Evolutionary conservation across 2,113 vertebrate species (phyloP), one percentile per base, ranked within the genome.

Genomic region (Nothocercus julius): DNA sequence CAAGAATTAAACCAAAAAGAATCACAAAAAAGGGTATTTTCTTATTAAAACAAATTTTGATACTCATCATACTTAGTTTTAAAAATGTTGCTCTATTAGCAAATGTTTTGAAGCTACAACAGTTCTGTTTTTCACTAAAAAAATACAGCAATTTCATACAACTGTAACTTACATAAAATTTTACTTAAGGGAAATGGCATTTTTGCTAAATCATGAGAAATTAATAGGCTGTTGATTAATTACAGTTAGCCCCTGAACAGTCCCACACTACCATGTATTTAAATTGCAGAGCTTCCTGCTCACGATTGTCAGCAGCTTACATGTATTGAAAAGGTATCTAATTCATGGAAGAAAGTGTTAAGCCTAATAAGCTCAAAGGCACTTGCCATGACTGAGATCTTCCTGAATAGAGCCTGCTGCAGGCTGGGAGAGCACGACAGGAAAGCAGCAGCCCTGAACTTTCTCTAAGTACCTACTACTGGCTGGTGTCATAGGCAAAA

Each of bases 1-100:
- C 56, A 97, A 95, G 63, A 88, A 95, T 93, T 21, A 75, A 73
- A 36, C 7, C 8, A 77, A 90, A 64, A 44, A 81, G 27, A 25
- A 3, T 14, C 53, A 68, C 12, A 61, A 42, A 5, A 27, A 25
- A 7, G 66, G 15, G 5, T 18, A 47, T 17, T 79, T 24, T 19
- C 20, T 45, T 84, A 87, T 11, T 70, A 17, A 51, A 5, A 51
- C 2, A 9, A 45, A 77, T 63, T 10, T 8, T 61, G 44, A 75
- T 11, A 73, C 16, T 58, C 12, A 54, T 8, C 42, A 10, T 27
- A 59, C 5, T 11, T 47, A 40, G 20, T 9, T 61, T 78, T 24
- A 76, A 47, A 88, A 95, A 85, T 1, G 2, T 18, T n/a, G 30
- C 44, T 56, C 30, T 47, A 34, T 74, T 28, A 72, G 22, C 11